Evolutionary conservation across 2,797 vertebrate species (phyloP), one percentile per base, ranked within the genome.

Genomic region (Danio kyathit): DNA sequence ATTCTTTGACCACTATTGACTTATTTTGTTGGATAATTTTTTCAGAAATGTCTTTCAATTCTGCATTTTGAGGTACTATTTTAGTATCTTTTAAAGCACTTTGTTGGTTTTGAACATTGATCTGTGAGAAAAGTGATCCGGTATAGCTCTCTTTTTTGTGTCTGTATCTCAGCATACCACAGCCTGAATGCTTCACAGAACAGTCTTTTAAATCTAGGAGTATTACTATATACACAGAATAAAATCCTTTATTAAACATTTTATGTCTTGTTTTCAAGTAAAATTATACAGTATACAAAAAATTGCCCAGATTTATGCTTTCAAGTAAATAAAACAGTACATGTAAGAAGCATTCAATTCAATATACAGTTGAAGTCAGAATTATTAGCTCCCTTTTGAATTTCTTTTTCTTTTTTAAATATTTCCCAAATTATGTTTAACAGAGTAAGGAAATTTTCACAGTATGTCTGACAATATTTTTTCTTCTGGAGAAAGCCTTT

Each of bases 71-170:
- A 69, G 14, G 60, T 29, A 61, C 43, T 69, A 69, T 69, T 78
- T 57, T 52, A 57, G 74, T 46, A 49, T n/a, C 21, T 19, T 51
- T 44, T 11, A 44, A 57, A 82, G 17, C 5, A 7, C n/a, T 51
- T 38, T 44, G 64, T 19, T 76, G 54, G 63, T 38, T 61, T 16
- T 76, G 46, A 72, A 44, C 41, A 52, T 70, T 78, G 76, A 78
- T 78, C 76, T 60, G 29, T 7, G 65, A 69, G 76, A 49, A 60
- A 78, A 78, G 44, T 41, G 76, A 78, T 69, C 54, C 54, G 5
- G 54, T 60, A 44, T 78, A 57, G 12, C 59, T 63, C 8, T 79
- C 17, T 61, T 71, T 71, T 70, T 52, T 79, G 65, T 43, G 54
- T 41, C 48, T 52, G 38, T 63, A 69, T 70, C 65, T 60, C 17